These are phyloP conservation scores for Drosophila sechellia DNA, from an alignment of 1,140 invertebrate species.

Conservation along the genomic window DNA sequence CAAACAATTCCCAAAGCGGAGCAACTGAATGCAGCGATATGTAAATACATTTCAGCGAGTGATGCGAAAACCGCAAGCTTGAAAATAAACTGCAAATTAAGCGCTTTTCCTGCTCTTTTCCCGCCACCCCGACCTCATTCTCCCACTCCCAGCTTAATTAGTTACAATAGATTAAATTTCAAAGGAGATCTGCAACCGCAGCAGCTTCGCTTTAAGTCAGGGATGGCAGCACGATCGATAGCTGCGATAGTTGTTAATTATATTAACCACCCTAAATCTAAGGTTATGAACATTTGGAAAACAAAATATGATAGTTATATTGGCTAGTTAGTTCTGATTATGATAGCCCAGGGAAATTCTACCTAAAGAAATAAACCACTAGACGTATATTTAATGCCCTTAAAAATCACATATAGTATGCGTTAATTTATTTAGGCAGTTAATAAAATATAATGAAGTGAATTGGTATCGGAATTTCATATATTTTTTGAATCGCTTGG, in stretches of 20 bases:
- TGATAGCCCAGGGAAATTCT: no score
- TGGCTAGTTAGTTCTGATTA: no score
- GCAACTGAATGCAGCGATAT: slow-evolving; percentile 17
- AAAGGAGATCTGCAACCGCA: slow-evolving; percentile 75
- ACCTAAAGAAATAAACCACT: no score
- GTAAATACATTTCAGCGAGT: slow-evolving; percentile 47
- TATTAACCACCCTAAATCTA: not conserved
- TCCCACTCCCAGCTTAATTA: slow-evolving; percentile 65
- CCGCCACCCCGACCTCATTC: not conserved
- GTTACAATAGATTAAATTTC: slow-evolving; percentile 83
- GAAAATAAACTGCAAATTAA: slow-evolving; percentile 80
- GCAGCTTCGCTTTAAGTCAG: slow-evolving; percentile 19
- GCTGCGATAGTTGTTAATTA: not conserved
- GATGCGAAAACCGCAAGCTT: slow-evolving; percentile 66
- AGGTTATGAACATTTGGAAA: not conserved
- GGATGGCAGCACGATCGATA: slow-evolving; percentile 1
- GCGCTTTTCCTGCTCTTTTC: slow-evolving; percentile 54
- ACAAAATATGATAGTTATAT: no score
- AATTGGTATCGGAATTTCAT: no score
- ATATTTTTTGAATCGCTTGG: not conserved
- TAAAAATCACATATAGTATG: no score
- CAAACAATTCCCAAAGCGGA: slow-evolving; percentile 68
- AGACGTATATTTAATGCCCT: no score
- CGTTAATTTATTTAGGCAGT: no score
- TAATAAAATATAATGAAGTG: no score